Percentiles rank a stretch among this genome's conserved stretches.
Conservation (phyloP, 2,797 vertebrate species). For the Pachyuromys duprasi region DNA sequence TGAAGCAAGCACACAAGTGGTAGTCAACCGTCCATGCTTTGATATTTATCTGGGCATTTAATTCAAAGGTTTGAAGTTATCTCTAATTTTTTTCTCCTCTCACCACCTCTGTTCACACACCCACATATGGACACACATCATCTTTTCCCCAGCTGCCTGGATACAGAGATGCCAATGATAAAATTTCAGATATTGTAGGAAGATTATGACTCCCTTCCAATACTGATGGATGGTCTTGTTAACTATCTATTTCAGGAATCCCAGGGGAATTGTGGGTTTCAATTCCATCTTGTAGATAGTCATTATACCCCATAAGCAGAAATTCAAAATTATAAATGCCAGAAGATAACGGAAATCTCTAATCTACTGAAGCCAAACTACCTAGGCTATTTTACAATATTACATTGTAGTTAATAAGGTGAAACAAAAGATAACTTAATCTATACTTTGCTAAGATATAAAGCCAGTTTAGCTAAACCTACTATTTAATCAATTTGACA, state of each 20-base stretch:
- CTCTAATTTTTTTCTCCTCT: background rate
- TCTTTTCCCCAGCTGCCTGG: background rate
- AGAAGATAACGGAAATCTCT: constrained; percentile 27
- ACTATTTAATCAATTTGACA: background rate
- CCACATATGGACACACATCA: background rate
- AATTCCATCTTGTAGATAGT: constrained; percentile 41
- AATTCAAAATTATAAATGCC: constrained; percentile 48
- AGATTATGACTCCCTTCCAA: constrained; percentile 36
- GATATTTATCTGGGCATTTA: background rate
- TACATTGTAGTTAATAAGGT: constrained; percentile 58
- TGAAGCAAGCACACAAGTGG: background rate
- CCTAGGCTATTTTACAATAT: constrained; percentile 34
- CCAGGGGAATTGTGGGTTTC: constrained; percentile 31
- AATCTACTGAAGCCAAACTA: constrained; percentile 68
- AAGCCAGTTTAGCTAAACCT: background rate
- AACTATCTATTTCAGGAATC: constrained; percentile 33
- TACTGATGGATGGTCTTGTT: background rate
- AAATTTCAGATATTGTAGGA: constrained; percentile 17
- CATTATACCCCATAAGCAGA: constrained; percentile 54
- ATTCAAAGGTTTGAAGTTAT: background rate
- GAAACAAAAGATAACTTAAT: constrained; percentile 58
- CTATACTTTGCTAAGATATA: constrained; percentile 32
- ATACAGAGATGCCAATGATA: constrained; percentile 4
- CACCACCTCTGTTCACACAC: fast-evolving
- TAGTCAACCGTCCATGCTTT: too few species aligned